Evolutionary conservation across 2,888 invertebrate genomes (phyloP).

Genomic region (Drosophila formosana): DNA sequence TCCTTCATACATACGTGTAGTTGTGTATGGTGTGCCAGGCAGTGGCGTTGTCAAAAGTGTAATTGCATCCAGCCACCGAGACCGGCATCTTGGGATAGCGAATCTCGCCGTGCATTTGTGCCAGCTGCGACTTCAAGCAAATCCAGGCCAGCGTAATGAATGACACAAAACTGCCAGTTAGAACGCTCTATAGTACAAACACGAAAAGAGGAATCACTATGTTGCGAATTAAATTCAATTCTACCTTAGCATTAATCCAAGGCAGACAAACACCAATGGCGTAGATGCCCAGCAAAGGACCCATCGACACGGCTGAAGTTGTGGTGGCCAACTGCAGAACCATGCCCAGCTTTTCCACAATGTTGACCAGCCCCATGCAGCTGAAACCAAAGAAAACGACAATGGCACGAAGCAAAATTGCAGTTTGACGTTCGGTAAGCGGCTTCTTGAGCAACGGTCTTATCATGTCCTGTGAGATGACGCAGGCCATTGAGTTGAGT

Average conservation of each 20-base stretch:
- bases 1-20: conserved; percentile 66
- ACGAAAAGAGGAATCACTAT: background rate
- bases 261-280: conserved; percentile 89
- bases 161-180: conserved; percentile 89
- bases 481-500: conserved; percentile 92
- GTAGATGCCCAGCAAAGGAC: conserved; percentile 90
- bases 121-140: conserved; percentile 89
- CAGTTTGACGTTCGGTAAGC: conserved; percentile 86
- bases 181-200: conserved; percentile 88
- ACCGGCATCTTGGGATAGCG: conserved; percentile 87
- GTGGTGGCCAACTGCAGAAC: conserved; percentile 88
- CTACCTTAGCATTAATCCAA: conserved; percentile 88
- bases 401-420: conserved; percentile 88
- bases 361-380: conserved; percentile 88
- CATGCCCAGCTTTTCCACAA: conserved; percentile 91
- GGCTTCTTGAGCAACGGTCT: conserved; percentile 88
- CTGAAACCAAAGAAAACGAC: conserved; percentile 89
- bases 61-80: conserved; percentile 86
- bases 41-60: conserved; percentile 78
- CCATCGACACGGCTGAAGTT: conserved; percentile 88
- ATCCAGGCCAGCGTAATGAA: conserved; percentile 89
- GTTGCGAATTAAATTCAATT: conserved; percentile 5
- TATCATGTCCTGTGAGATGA: conserved; percentile 91
- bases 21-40: conserved; percentile 61
- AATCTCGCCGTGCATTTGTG: conserved; percentile 88